Percentiles rank a stretch among this genome's conserved stretches.
phyloP scores from a whole-genome alignment of 1,140 invertebrate genomes.

The Trichoplusia ni region DNA sequence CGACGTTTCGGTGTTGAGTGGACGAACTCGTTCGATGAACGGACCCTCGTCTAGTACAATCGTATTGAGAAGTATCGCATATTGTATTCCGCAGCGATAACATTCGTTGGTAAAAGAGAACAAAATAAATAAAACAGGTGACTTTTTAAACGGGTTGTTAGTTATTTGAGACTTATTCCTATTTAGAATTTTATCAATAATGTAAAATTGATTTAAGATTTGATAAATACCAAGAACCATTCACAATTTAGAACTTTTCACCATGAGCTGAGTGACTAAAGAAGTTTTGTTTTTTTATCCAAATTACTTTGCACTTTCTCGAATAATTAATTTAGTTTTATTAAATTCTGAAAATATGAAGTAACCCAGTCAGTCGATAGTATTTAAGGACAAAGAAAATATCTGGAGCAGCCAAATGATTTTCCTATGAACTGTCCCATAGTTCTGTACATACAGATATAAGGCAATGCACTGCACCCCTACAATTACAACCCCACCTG shows the following conservation, averaged over 20 bases:
- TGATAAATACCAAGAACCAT: too few relatives aligned
- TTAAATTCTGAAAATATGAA: too few relatives aligned
- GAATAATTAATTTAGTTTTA: too few relatives aligned
- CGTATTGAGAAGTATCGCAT: conserved; percentile 56
- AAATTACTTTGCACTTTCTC: too few relatives aligned
- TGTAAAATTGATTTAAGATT: too few relatives aligned
- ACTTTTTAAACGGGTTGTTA: conserved; percentile 7
- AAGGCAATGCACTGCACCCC: conserved; percentile 42
- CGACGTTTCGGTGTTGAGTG: conserved; percentile 49
- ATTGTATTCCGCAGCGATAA: conserved; percentile 36
- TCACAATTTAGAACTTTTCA: too few relatives aligned
- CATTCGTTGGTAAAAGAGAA: conserved; percentile 21
- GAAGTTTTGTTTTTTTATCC: too few relatives aligned
- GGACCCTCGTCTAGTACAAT: conserved; percentile 71
- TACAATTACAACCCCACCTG: conserved; percentile 47
- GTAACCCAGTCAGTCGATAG: too few relatives aligned
- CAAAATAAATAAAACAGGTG: conserved; percentile 14
- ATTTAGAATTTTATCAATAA: too few relatives aligned
- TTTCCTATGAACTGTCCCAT: conserved; percentile 46
- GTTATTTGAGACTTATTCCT: background rate
- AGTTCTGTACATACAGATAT: conserved; percentile 38
- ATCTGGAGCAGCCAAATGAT: too few relatives aligned
- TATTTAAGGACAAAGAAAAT: too few relatives aligned
- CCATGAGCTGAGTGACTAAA: too few relatives aligned
- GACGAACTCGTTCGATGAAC: conserved; percentile 69